Evolutionary conservation across 1,140 invertebrate species (phyloP).

Genomic region (Chironomus striatipennis): DNA sequence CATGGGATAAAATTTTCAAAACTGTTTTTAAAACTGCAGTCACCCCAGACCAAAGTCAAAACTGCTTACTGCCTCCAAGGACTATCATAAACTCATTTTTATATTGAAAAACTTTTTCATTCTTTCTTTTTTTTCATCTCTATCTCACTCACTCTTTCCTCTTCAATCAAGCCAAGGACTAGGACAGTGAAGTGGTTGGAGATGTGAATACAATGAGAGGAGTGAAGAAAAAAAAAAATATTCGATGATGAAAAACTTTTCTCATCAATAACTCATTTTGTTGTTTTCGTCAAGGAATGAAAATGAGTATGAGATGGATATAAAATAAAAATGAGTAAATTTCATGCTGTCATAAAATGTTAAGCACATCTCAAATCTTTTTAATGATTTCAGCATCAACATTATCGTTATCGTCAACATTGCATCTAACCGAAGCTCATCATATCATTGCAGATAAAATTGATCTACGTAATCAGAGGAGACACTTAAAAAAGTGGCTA

Average conservation of each 20-base stretch:
- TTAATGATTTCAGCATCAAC: neutral
- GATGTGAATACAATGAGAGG: neutral
- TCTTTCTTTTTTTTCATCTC: too few species aligned
- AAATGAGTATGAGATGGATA: neutral
- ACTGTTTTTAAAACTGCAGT: too few species aligned
- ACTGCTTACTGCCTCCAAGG: neutral
- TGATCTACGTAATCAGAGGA: too few species aligned
- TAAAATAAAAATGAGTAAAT: neutral
- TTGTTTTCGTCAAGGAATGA: constrained; percentile 7
- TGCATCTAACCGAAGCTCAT: too few species aligned
- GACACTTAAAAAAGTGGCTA: too few species aligned
- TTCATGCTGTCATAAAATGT: neutral
- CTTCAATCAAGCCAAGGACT: neutral
- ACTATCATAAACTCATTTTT: constrained; percentile 11
- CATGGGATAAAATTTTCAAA: too few species aligned
- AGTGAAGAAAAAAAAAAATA: neutral
- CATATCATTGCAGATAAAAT: too few species aligned
- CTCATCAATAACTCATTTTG: constrained; percentile 8
- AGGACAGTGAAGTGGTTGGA: constrained; percentile 5
- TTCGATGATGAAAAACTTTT: neutral
- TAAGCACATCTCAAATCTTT: neutral
- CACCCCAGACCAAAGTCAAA: neutral
- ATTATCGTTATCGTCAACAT: too few species aligned
- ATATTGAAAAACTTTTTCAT: neutral
- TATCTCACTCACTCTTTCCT: neutral